phyloP scores from a whole-genome alignment of 1,140 invertebrate species.

The Lasioglossum albipes region DNA sequence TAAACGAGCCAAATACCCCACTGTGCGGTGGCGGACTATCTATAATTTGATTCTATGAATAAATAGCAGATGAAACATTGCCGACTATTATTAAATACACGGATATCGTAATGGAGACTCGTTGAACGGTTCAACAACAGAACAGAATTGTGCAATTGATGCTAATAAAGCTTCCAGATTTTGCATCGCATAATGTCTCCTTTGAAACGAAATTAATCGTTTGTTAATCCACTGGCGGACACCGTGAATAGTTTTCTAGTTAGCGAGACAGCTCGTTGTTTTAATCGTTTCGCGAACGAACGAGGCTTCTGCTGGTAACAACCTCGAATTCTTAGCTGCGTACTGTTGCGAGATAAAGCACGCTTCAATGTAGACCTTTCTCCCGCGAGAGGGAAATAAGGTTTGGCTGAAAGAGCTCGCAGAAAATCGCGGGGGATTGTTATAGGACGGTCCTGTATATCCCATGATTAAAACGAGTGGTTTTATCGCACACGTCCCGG shows the following conservation, averaged over 20 bases:
- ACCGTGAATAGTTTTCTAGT: not conserved
- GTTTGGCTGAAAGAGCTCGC: not conserved
- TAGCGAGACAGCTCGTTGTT: not conserved
- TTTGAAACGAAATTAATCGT: no score
- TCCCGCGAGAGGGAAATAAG: not conserved
- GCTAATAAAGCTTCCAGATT: no score
- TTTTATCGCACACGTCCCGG: not conserved
- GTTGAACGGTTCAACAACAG: no score
- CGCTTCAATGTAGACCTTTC: not conserved
- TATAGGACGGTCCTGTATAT: constrained; percentile 7
- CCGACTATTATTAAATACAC: no score
- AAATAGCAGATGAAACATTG: no score
- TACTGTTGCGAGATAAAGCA: not conserved
- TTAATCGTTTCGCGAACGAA: not conserved
- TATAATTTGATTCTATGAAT: no score
- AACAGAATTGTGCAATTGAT: no score
- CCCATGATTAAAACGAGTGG: constrained; percentile 28
- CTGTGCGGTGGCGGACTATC: no score
- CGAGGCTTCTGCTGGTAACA: not conserved
- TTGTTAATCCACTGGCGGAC: no score
- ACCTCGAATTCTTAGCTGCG: not conserved
- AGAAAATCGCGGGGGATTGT: constrained; percentile 8
- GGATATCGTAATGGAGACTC: no score
- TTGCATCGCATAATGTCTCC: no score
- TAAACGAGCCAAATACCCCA: no score